phyloP scores from a whole-genome alignment of 2,888 invertebrate species.

The Drosophila mimetica region DNA sequence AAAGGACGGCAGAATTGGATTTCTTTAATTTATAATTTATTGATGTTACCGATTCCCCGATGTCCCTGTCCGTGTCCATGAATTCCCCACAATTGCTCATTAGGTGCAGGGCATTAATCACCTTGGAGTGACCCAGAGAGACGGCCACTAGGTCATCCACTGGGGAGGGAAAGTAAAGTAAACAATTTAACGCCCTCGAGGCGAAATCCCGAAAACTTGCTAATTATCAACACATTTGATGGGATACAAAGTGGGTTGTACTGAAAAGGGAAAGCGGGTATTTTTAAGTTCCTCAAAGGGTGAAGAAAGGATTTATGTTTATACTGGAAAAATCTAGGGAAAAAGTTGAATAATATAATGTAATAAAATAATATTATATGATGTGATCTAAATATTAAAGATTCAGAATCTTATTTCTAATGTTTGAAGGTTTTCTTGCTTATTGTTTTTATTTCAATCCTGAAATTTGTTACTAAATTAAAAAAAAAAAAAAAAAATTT shows the following conservation, averaged over 20 bases:
- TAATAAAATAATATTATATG: too few species aligned
- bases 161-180: slow-evolving; percentile 45
- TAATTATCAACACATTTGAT: slow-evolving; percentile 74
- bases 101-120: slow-evolving; percentile 74
- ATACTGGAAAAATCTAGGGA: slow-evolving; percentile 9
- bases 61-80: slow-evolving; percentile 35
- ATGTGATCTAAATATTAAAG: too few species aligned
- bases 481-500: too few species aligned
- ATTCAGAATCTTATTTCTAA: too few species aligned
- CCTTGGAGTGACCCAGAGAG: slow-evolving; percentile 40
- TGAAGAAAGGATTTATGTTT: slow-evolving; percentile 4
- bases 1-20: slow-evolving; percentile 63
- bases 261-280: slow-evolving; percentile 2
- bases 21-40: slow-evolving; percentile 80
- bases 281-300: not conserved
- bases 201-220: slow-evolving; percentile 49
- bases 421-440: too few species aligned
- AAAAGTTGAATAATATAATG: too few species aligned
- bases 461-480: too few species aligned
- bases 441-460: too few species aligned
- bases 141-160: slow-evolving; percentile 43
- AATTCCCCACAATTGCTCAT: slow-evolving; percentile 72
- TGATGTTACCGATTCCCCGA: slow-evolving; percentile 72
- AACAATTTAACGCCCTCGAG: slow-evolving; percentile 49
- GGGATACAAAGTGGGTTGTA: slow-evolving; percentile 27